Base-by-base conservation (phyloP, 2,888 invertebrate genomes). In the Colletes collaris region DNA sequence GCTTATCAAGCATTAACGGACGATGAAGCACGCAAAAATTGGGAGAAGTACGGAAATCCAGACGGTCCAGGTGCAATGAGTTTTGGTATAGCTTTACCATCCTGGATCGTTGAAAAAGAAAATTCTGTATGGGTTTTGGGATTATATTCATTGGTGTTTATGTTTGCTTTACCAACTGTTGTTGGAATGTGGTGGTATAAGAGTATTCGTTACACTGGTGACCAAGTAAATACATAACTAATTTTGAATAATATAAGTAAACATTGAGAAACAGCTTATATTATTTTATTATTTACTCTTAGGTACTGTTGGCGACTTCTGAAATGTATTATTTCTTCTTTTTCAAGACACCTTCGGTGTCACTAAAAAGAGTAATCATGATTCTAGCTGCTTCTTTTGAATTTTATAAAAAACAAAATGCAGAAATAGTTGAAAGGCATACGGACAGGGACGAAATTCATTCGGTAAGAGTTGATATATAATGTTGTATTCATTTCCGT, bases 71-170 rank as follows among this genome's bases (percentile, higher is more conserved):
- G 99, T 82, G 99, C 99, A 37, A 99, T 99, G 96, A 98, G 98
- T 89, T 99, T 99, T 95, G 99, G 99, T 76, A 99, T 99, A 92
- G 99, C 99, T 7, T 93, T 99, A 69, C 99, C 99, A 6, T 99
- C 99, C 70, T 99, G 99, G 99, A 99, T 99, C 93, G 99, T 99
- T 10, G 99, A 99, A 92, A 99, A 99, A 93, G 98, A 99, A 93
- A 99, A 99, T 93, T 99, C 99, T 86, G 96, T 99, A 37, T 99
- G 98, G 98, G 99, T 99, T 6, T 94, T 99, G 64, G 98, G 98
- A 4, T 94, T 98, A 1, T 99, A 99, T 94, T 99, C 97, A 4
- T 94, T 99, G 66, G 97, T 99, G 0, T 99, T 99, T 93, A 99
- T 99, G 99, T 97, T 99, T 73, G 98, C 99, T 56, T 94, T 99